Percentiles rank a stretch among this genome's conserved stretches.
Evolutionary conservation across 2,888 invertebrate genomes (phyloP).

Genomic region (Strigamia crassipes): DNA sequence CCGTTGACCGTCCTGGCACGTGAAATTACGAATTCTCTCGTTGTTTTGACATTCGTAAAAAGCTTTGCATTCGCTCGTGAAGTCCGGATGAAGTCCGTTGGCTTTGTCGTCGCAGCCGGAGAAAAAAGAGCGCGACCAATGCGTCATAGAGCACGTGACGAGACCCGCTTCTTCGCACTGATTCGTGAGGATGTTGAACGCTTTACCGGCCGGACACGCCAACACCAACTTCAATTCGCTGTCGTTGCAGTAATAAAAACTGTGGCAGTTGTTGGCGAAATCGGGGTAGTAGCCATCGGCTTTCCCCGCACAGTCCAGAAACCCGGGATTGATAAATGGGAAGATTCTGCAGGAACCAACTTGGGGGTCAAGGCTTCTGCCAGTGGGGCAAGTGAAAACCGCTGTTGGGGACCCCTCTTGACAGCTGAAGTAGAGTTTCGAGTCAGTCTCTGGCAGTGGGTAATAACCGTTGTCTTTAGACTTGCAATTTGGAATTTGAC

Average conservation of each 20-base stretch:
- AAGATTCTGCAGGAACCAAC: constrained; percentile 34
- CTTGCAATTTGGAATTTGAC: constrained; percentile 18
- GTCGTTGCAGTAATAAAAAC: constrained; percentile 64
- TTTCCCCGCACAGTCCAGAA: constrained; percentile 27
- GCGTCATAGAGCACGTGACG: constrained; percentile 33
- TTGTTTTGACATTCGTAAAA: constrained; percentile 67
- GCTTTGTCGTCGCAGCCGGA: constrained; percentile 55
- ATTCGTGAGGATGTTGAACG: constrained; percentile 62
- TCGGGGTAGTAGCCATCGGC: constrained; percentile 67
- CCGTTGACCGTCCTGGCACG: constrained; percentile 63
- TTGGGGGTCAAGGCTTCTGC: background rate
- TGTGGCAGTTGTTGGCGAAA: constrained; percentile 63
- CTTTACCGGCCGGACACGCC: constrained; percentile 62
- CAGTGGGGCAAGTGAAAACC: constrained; percentile 20
- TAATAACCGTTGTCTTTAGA: constrained; percentile 36
- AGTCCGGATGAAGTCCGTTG: constrained; percentile 65
- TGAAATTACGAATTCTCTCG: constrained; percentile 63
- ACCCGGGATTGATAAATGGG: constrained; percentile 20
- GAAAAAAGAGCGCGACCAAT: constrained; percentile 58
- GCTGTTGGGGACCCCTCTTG: background rate
- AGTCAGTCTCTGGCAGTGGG: constrained; percentile 18
- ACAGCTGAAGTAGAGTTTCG: constrained; percentile 31
- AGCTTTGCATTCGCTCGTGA: constrained; percentile 65
- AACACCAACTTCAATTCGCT: constrained; percentile 61
- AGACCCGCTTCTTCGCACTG: background rate